phyloP scores from a whole-genome alignment of 2,113 vertebrate species.

The Siniperca knerii region DNA sequence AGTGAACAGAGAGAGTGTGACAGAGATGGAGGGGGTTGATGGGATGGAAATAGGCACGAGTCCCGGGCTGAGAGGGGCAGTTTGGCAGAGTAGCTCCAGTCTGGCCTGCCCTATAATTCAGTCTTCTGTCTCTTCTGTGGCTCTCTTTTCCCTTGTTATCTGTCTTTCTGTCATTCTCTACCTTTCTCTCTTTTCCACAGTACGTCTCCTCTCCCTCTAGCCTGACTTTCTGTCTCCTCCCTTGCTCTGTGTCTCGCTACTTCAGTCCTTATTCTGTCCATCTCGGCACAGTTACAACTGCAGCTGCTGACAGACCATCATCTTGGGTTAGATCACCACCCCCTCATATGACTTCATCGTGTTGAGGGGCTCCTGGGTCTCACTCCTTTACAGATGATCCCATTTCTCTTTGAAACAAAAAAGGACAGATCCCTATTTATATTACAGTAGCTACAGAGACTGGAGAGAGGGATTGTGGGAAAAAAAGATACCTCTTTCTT shows the following conservation, averaged over 20 bases:
- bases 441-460: slow-evolving; percentile 23
- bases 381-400: slow-evolving; percentile 45
- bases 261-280: slow-evolving; percentile 60
- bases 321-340: slow-evolving; percentile 62
- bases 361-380: slow-evolving; percentile 45
- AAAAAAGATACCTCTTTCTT: slow-evolving; percentile 16
- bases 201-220: slow-evolving; percentile 19
- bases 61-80: slow-evolving; percentile 50
- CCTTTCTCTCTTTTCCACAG: slow-evolving; percentile 20
- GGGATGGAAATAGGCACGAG: slow-evolving; percentile 59
- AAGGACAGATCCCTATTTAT: slow-evolving; percentile 39
- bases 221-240: slow-evolving; percentile 33
- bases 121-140: slow-evolving; percentile 12
- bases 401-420: slow-evolving; percentile 40
- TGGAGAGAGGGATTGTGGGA: background rate
- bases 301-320: slow-evolving; percentile 72
- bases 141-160: slow-evolving; percentile 41
- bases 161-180: slow-evolving; percentile 43
- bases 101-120: slow-evolving; percentile 28
- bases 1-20: slow-evolving; percentile 30
- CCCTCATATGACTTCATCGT: slow-evolving; percentile 62
- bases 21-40: slow-evolving; percentile 52
- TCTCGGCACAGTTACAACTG: slow-evolving; percentile 29
- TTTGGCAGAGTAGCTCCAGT: slow-evolving; percentile 42
- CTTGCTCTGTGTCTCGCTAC: slow-evolving; percentile 9